Percentiles rank a stretch among this genome's conserved stretches.
phyloP scores from a whole-genome alignment of 2,888 invertebrate species.

The Eristalis pertinax region DNA sequence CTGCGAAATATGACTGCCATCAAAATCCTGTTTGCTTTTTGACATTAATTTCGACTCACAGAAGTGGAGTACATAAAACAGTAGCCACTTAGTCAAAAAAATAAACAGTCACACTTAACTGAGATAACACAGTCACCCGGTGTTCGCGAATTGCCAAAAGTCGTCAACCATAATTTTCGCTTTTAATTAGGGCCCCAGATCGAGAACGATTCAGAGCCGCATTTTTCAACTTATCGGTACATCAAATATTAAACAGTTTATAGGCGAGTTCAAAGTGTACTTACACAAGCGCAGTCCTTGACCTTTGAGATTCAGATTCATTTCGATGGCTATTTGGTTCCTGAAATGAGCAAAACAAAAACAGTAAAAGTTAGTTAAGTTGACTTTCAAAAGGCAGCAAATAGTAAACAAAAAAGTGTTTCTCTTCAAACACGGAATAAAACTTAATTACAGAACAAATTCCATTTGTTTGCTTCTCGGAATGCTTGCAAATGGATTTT shows the following conservation, averaged over 20 bases:
- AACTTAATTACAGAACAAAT: background rate
- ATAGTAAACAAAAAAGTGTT: background rate
- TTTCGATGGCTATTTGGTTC: conserved; percentile 37
- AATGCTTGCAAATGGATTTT: background rate
- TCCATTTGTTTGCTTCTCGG: background rate
- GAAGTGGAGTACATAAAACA: background rate
- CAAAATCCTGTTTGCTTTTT: background rate
- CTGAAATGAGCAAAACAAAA: conserved; percentile 25
- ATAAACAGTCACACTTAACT: background rate
- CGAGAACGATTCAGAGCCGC: background rate
- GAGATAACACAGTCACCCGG: background rate
- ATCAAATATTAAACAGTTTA: background rate
- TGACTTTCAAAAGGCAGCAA: background rate
- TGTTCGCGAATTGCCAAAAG: background rate
- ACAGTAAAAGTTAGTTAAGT: background rate
- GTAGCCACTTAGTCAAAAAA: background rate
- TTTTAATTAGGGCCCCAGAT: background rate
- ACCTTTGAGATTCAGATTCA: conserved; percentile 68
- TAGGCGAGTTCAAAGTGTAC: conserved; percentile 11
- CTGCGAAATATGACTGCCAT: background rate
- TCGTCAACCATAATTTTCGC: conserved; percentile 1
- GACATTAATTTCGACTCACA: background rate
- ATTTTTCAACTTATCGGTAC: background rate
- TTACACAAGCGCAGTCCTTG: conserved; percentile 68
- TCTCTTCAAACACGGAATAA: background rate